Percentiles rank a stretch among this genome's conserved stretches.
phyloP scores from a whole-genome alignment of 2,888 invertebrate species.

The Metalampra italica region DNA sequence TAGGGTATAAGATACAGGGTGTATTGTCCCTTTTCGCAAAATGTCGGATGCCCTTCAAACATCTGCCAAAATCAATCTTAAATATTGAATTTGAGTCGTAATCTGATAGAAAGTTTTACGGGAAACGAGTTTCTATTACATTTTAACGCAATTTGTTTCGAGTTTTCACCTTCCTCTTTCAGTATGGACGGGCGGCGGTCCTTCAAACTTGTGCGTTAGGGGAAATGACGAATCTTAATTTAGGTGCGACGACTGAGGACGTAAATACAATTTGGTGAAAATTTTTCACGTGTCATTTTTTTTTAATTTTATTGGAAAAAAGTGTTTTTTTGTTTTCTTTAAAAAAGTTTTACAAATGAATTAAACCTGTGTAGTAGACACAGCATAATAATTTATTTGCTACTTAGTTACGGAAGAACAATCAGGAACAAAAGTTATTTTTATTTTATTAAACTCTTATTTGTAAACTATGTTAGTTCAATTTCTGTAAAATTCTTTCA shows the following conservation, averaged over 20 bases:
- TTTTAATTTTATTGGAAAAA: too few species aligned
- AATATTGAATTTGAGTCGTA: constrained; percentile 77
- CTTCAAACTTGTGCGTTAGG: constrained; percentile 50
- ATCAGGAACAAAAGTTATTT: too few species aligned
- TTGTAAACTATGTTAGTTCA: too few species aligned
- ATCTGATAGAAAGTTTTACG: constrained; percentile 73
- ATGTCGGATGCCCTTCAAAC: constrained; percentile 51
- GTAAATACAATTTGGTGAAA: constrained; percentile 28
- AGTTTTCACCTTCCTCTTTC: constrained; percentile 64
- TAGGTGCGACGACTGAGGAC: constrained; percentile 41
- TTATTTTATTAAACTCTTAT: too few species aligned
- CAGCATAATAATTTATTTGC: too few species aligned
- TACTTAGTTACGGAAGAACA: too few species aligned
- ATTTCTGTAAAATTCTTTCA: too few species aligned
- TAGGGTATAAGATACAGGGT: too few species aligned
- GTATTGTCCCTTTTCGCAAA: constrained; percentile 36
- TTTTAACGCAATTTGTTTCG: constrained; percentile 75
- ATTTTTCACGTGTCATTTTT: background rate
- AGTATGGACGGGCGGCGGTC: constrained; percentile 30
- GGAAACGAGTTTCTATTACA: constrained; percentile 76
- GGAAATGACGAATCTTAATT: constrained; percentile 57
- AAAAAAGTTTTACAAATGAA: too few species aligned
- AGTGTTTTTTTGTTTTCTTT: too few species aligned
- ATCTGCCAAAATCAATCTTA: constrained; percentile 77
- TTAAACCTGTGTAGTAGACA: too few species aligned